phyloP scores from a whole-genome alignment of 2,113 vertebrate species.

The Cardinalis cardinalis region DNA sequence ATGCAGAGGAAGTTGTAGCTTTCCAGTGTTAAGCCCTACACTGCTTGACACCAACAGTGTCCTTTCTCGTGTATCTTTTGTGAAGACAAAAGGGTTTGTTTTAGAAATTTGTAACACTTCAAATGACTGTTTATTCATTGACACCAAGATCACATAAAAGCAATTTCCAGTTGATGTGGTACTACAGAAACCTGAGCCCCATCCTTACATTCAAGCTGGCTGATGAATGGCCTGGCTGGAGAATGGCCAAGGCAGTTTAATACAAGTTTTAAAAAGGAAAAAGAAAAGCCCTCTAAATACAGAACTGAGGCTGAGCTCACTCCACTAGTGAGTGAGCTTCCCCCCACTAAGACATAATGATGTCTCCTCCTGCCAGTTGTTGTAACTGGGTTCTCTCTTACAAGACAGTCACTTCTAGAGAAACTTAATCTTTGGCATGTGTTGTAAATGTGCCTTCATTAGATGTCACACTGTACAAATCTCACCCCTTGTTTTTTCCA shows the following conservation, averaged over 20 bases:
- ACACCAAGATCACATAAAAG: neutral
- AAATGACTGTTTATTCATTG: neutral
- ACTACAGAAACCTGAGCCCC: neutral
- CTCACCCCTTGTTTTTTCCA: neutral
- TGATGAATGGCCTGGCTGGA: neutral
- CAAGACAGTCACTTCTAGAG: neutral
- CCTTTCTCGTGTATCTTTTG: neutral
- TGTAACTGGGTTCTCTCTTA: neutral
- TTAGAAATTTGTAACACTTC: neutral
- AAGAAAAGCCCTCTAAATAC: neutral
- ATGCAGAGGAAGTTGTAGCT: neutral
- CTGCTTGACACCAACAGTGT: neutral
- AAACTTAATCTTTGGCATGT: neutral
- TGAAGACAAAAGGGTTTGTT: neutral
- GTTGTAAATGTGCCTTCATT: neutral
- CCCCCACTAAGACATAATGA: neutral
- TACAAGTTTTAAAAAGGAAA: neutral
- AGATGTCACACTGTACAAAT: neutral
- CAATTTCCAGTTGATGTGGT: neutral
- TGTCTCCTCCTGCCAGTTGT: neutral
- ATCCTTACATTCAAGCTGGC: neutral
- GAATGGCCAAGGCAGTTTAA: neutral
- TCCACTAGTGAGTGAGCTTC: neutral
- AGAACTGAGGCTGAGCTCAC: neutral
- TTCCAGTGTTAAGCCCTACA: neutral